Evolutionary conservation across 1,140 invertebrate species (phyloP), one percentile per base, ranked within the genome.

Genomic region (Drepana arcuata): DNA sequence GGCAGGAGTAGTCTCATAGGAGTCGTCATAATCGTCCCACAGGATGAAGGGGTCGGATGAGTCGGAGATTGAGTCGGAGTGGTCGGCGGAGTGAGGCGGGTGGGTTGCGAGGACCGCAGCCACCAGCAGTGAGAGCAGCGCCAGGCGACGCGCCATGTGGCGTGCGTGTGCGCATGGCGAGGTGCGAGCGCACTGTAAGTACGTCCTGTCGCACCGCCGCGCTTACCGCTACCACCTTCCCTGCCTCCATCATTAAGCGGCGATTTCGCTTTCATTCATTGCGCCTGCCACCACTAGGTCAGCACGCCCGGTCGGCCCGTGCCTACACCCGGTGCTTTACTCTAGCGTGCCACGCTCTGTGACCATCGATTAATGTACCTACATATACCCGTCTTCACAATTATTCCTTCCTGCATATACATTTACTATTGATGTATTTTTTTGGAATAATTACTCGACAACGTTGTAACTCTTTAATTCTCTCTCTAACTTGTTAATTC

Each of bases 121-220:
- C 40, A 65, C 70, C 58, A 79, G 47, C 40, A 81, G 55, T 64
- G 63, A 66, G 15, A 77, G 62, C 70, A 77, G 73, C 77, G 77
- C 61, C 77, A 79, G 58, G 60, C 65, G 73, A 73, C 77, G 77
- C 73, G 71, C 77, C 77, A 81, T 81, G 62, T 59, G 71, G 46
- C 60, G 67, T 51, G 56, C 70, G 77, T 74, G 65, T 72, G 71
- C 57, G 71, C 77, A 81, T 81, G 77, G 67, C 77, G 77, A 71
- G 66, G 60, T 74, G 73, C 75, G 69, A 65, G 65, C 45, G 71
- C 73, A 75, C 72, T 78, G 57, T 80, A 66, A 54, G 24, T 37
- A 25, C 56, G 24, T 38, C 27, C 48, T 34, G 31, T n/a, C 43
- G 28, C 24, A 41, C 46, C 35, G 50, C 36, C 46, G 43, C 34